Percentiles rank a stretch among this genome's conserved stretches.
These are phyloP conservation scores for Parnassius orleans DNA, from an alignment of 2,888 invertebrate genomes.

Conservation along the genomic window DNA sequence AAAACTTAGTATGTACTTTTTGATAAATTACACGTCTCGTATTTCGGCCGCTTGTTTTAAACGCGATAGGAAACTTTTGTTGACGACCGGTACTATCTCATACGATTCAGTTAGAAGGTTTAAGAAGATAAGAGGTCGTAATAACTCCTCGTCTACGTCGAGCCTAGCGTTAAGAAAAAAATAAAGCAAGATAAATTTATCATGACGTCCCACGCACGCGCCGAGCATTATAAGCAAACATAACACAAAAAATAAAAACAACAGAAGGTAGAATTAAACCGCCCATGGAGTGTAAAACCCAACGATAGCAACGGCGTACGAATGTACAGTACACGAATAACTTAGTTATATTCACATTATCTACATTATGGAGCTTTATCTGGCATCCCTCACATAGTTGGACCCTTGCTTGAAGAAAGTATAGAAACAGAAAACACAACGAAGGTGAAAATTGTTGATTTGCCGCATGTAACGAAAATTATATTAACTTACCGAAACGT, in stretches of 20 bases:
- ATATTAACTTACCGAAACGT: conserved; percentile 33
- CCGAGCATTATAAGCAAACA: conserved; percentile 68
- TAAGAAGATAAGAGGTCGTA: conserved; percentile 55
- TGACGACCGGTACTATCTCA: conserved; percentile 44
- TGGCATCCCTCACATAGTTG: conserved; percentile 64
- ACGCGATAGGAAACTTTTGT: conserved; percentile 39
- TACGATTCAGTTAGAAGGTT: conserved; percentile 52
- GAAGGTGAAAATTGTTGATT: conserved; percentile 50
- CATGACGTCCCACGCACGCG: conserved; percentile 74
- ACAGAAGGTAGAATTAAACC: conserved; percentile 50
- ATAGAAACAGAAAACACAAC: conserved; percentile 45
- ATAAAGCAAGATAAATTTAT: conserved; percentile 73
- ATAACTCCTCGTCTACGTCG: conserved; percentile 67
- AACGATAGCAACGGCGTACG: conserved; percentile 73
- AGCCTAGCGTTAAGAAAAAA: conserved; percentile 66
- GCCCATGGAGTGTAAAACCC: conserved; percentile 76
- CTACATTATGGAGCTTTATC: conserved; percentile 78
- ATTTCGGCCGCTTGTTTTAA: conserved; percentile 35
- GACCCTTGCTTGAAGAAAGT: conserved; percentile 60
- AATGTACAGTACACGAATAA: conserved; percentile 70
- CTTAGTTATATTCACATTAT: conserved; percentile 80
- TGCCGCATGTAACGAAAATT: conserved; percentile 54
- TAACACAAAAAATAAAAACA: conserved; percentile 63
- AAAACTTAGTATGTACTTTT: conserved; percentile 54
- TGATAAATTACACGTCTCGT: conserved; percentile 30